Evolutionary conservation across 2,797 vertebrate genomes (phyloP), one percentile per base, ranked within the genome.

Genomic region (Smutsia temminckii): DNA sequence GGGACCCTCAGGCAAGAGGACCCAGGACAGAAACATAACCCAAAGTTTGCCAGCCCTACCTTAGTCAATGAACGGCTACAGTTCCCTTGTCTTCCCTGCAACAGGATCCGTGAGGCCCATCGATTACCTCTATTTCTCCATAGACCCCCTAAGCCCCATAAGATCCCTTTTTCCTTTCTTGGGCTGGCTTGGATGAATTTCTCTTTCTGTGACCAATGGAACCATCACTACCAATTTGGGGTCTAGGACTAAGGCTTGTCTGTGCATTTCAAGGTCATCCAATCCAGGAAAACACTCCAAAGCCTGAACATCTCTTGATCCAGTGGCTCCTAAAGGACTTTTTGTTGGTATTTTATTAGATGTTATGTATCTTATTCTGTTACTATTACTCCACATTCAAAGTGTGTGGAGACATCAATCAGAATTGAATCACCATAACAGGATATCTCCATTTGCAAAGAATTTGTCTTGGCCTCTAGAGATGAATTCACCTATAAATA

Each of bases 201-300:
- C 37, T 83, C 46, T 80, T 77, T 71, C 42, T 71, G 29, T 21
- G 71, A 61, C 40, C n/a, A 79, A 79, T 34, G 53, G 12, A 93
- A 69, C 1, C 17, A 75, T 61, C 46, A 40, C n/a, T 75, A 81
- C 20, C 25, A 51, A 53, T 75, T 92, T 66, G 49, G 17, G 20
- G 10, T 89, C 74, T 72, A 63, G 46, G 71, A 92, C 20, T 42
- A 4, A 4, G 64, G 29, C 20, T 93, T 72, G 61, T 93, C 83
- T 42, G 34, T 71, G 27, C 13, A n/a, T 86, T 92, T 87, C 29
- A 9, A 6, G 80, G 13, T 14, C 66, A 59, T 71, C 49, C 57
- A 63, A 93, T 74, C 71, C 20, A 93, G 42, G 53, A 79, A 96
- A 91, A 79, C 20, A 32, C n/a, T 77, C 63, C 42, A 68, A 69